Conservation (phyloP, 2,113 vertebrate genomes). For the Potamarius usumacintae region DNA sequence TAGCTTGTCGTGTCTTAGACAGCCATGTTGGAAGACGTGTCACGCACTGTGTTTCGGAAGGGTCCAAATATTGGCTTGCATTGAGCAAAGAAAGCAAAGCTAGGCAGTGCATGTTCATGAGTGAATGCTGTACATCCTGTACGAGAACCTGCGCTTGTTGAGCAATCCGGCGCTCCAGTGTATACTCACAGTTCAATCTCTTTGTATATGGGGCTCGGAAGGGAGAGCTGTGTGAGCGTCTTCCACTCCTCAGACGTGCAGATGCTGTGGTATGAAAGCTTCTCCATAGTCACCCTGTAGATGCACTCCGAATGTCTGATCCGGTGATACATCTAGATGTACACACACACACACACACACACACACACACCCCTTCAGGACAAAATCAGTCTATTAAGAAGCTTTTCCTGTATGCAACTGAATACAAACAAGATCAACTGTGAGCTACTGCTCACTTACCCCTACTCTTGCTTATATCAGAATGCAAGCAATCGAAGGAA, state of each 20-base stretch:
- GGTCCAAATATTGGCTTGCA: too few species aligned
- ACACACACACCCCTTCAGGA: too few species aligned
- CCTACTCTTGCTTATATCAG: too few species aligned
- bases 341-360: conserved; percentile 41
- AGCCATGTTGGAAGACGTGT: too few species aligned
- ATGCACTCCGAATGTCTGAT: conserved; percentile 99
- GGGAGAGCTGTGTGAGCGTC: conserved; percentile 84
- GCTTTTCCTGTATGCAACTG: too few species aligned
- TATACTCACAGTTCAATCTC: conserved; percentile 88
- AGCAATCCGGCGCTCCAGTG: background rate
- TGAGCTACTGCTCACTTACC: too few species aligned
- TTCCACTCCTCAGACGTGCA: conserved; percentile 97
- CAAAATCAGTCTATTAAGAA: too few species aligned
- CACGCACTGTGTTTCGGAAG: too few species aligned
- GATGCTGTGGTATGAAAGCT: conserved; percentile 96
- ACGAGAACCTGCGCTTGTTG: background rate
- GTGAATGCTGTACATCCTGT: background rate
- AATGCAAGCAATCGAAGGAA: too few species aligned
- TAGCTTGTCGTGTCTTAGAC: too few species aligned
- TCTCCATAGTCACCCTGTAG: conserved; percentile 98
- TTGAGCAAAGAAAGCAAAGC: too few species aligned
- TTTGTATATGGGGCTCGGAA: conserved; percentile 85
- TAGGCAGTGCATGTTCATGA: background rate
- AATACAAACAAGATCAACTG: too few species aligned
- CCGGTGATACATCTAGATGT: conserved; percentile 92